Evolutionary conservation across 23 tunicate genomes (phyloP), one percentile per base, ranked within the genome.

Genomic region (Botrylloides violaceus): DNA sequence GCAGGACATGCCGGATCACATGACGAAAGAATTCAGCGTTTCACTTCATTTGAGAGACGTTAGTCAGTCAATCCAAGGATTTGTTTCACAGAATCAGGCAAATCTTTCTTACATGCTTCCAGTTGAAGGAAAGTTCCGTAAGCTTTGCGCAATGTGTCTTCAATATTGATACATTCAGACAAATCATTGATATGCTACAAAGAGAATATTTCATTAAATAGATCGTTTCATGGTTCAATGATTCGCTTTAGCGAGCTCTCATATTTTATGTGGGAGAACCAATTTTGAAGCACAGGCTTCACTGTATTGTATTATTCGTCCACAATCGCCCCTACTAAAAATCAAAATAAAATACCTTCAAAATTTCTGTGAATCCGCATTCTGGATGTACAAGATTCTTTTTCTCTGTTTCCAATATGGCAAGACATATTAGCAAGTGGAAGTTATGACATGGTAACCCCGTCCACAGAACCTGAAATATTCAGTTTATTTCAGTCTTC

Each of bases 391-490:
- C 74, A 22, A 90, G 59, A 61, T 61, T 49, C 4, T 59, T 62
- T 64, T 75, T 83, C 59, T 90, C 90, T 2, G 85, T 83, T 62
- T 90, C 90, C 32, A 90, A 66, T 29, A 90, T 22, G 22, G 97
- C 97, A 22, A 83, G 48, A 62, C 81, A 78, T 23, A 83, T 53
- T 58, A 90, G 58, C 32, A 90, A 77, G 53, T 83, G 90, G 70
- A 65, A 90, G 66, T 90, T 83, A 4, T 53, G 70, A 37, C 97
- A 90, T 2, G 97, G 97, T 6, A 83, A 59, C 5, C 72, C 82
- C 21, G 85, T 90, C 97, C 97, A 90, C 12, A 87, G 34, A 19
- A 80, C 82, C 95, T 87, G n/a, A n/a, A n/a, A n/a, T n/a, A n/a
- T n/a, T n/a, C n/a, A n/a, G n/a, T n/a, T n/a, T n/a, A n/a, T n/a